phyloP scores from a whole-genome alignment of 2,113 vertebrate genomes.

The Psittacus erithacus region DNA sequence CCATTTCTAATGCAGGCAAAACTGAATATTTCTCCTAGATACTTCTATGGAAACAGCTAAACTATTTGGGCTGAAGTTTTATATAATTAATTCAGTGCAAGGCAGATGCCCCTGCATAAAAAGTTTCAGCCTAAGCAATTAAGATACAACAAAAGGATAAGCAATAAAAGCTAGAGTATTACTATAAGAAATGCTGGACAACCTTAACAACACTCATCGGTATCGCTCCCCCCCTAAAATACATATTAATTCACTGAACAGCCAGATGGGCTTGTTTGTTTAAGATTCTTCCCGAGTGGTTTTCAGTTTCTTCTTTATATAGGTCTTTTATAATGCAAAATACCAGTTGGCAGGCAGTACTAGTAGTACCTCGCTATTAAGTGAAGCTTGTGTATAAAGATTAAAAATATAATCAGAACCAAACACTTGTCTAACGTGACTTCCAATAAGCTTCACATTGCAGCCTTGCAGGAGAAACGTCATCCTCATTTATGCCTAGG shows the following conservation, averaged over 20 bases:
- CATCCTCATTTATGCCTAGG: not conserved
- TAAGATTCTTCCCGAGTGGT: constrained; percentile 23
- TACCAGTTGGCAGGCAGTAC: constrained; percentile 7
- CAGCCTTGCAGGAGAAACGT: not conserved
- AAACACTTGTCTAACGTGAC: not conserved
- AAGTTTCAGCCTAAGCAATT: constrained; percentile 23
- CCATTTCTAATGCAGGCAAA: not conserved
- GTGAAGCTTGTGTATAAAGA: not conserved
- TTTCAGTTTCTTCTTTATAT: not conserved
- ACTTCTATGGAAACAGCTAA: not conserved
- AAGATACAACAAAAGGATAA: constrained; percentile 14
- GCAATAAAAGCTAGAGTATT: not conserved
- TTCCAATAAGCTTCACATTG: not conserved
- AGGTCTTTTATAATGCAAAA: constrained; percentile 19
- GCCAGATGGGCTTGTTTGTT: constrained; percentile 57
- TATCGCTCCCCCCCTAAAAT: not conserved
- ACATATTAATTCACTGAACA: constrained; percentile 40
- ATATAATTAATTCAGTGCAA: constrained; percentile 14
- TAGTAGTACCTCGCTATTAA: not conserved
- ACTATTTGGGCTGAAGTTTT: constrained; percentile 1
- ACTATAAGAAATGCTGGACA: constrained; percentile 22
- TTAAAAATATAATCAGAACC: not conserved
- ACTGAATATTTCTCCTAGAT: not conserved
- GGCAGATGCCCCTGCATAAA: constrained; percentile 15
- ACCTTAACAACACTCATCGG: not conserved